Evolutionary conservation across 1,140 invertebrate species (phyloP).

Genomic region (Pogonomyrmex californicus): DNA sequence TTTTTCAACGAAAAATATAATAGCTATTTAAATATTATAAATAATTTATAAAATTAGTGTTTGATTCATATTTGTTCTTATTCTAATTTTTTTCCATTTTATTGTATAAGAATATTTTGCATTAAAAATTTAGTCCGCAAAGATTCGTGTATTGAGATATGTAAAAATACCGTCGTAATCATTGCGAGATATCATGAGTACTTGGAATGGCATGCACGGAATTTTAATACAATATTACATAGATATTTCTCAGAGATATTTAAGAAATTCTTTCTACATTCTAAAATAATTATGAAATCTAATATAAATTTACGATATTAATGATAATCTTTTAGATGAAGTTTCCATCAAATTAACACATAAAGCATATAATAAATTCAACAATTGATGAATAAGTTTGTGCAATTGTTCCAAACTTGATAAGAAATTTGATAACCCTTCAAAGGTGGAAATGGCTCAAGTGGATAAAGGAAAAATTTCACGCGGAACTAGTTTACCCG

Average conservation of each 20-base stretch:
- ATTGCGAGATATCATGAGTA: neutral
- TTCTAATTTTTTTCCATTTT: neutral
- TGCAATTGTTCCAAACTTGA: neutral
- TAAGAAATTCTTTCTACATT: neutral
- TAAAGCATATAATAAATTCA: neutral
- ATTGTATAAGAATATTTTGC: slow-evolving; percentile 31
- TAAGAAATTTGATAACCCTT: slow-evolving; percentile 27
- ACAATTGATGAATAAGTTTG: neutral
- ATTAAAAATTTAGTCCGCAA: slow-evolving; percentile 43
- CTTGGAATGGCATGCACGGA: neutral
- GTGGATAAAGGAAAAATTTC: slow-evolving; percentile 40
- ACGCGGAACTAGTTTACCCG: slow-evolving; percentile 30
- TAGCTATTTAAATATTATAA: too few species aligned
- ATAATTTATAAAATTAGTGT: too few species aligned
- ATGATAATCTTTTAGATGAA: neutral
- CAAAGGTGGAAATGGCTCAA: slow-evolving; percentile 16
- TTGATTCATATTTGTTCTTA: too few species aligned
- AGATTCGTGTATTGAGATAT: neutral
- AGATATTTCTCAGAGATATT: neutral
- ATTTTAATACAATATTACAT: neutral
- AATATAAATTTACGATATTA: neutral
- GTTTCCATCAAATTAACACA: neutral
- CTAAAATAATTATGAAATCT: neutral
- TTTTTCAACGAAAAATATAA: too few species aligned
- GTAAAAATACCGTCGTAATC: neutral